Evolutionary conservation across 1,140 invertebrate species (phyloP), one percentile per base, ranked within the genome.

Genomic region (Macrobrachium nipponense): DNA sequence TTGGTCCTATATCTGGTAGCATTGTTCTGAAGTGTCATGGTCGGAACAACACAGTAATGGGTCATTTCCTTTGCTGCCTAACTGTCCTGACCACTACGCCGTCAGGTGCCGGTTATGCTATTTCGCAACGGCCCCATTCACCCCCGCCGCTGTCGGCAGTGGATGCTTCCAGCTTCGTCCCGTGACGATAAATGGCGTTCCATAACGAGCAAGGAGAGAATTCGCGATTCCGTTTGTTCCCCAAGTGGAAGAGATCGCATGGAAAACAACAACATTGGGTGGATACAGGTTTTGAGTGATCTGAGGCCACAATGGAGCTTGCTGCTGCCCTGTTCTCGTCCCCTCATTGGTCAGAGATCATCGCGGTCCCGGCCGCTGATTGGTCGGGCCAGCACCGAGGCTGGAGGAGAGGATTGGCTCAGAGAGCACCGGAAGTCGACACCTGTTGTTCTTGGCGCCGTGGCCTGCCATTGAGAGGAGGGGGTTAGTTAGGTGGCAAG

Each of bases 1-100:
- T 79, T 85, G 83, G 76, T 77, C 83, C 83, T 85, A 85, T 85
- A 85, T 85, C 83, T 85, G 83, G 83, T 85, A 85, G 76, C 83
- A 85, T 85, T 85, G 83, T 85, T 79, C 83, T 80, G 83, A 85
- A 85, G 83, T 85, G 83, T 85, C 83, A 85, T 85, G 83, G 62
- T 85, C 83, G 83, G 83, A 78, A 78, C 83, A 85, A 85, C 83
- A 85, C 83, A 58, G 76, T 79, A 79, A 85, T 85, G 83, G 76
- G 83, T 85, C 83, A 85, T 85, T 85, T 85, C 83, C 83, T 85
- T 62, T 85, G 77, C 83, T 78, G 76, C 83, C 83, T 85, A 85
- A 85, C 83, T 85, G 83, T 85, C 83, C 83, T 85, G 83, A 85
- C 83, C 83, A 85, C 83, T 77, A 68, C 76, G 66, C 43, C 64